Conservation (phyloP, 1,140 invertebrate species). For the Cotesia typhae region DNA sequence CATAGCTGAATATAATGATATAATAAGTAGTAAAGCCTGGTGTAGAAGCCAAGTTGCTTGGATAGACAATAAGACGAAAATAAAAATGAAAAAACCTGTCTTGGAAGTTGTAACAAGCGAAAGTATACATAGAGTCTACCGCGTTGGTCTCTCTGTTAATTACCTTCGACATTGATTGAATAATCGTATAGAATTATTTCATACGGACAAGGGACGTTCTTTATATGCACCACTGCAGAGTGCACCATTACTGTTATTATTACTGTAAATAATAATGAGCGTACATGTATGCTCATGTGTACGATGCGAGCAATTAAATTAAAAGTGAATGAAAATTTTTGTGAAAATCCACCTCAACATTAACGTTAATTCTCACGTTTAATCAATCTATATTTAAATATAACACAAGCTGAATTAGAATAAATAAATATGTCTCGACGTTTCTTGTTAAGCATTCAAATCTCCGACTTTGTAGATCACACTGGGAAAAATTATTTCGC, state of each 20-base stretch:
- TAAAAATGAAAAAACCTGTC: slow-evolving; percentile 25
- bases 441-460: too few species aligned
- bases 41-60: not conserved
- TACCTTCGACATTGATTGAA: slow-evolving; percentile 33
- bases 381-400: not conserved
- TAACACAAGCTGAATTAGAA: too few species aligned
- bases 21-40: not conserved
- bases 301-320: slow-evolving; percentile 21
- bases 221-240: not conserved
- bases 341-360: not conserved
- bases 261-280: too few species aligned
- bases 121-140: slow-evolving; percentile 26
- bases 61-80: not conserved
- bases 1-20: not conserved
- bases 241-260: not conserved
- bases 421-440: too few species aligned
- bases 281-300: too few species aligned
- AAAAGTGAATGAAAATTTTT: not conserved
- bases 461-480: too few species aligned
- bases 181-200: slow-evolving; percentile 34
- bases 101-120: slow-evolving; percentile 29
- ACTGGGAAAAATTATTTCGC: not conserved
- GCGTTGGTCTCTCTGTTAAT: slow-evolving; percentile 31
- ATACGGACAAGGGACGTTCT: slow-evolving; percentile 22
- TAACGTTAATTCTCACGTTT: not conserved